Evolutionary conservation across 2,888 invertebrate genomes (phyloP), one percentile per base, ranked within the genome.

Genomic region (Drosophila recens): DNA sequence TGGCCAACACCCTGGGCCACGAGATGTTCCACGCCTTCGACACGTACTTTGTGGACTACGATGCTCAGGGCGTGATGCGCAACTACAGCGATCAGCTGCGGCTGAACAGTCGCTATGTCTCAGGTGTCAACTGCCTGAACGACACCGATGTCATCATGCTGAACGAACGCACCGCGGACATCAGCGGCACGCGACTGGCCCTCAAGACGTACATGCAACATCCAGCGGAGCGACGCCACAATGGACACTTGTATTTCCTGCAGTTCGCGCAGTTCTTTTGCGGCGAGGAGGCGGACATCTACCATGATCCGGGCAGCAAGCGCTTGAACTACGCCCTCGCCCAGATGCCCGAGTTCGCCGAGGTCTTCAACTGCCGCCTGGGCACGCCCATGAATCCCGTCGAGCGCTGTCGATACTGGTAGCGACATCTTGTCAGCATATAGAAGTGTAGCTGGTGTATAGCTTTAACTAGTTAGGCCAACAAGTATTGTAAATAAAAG

Each of bases 191-290:
- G 2, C 87, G 83, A 0, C 67, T 91, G 56, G 89, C 91, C 0
- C 58, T 91, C 17, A 73, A 78, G n/a, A 79, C 90, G 4, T 91
- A 91, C 20, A 54, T 83, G 62, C 74, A 62, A 3, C 77, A 82
- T 11, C 72, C 82, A 2, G 11, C 45, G 9, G 63, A 74, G 38
- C 48, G 72, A 0, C 75, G 67, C 33, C 53, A 65, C 33, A 85
- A 90, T 57, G 90, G 88, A 0, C 79, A 70, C 1, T 11, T 91
- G 15, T 91, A 85, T 59, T 91, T 91, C 52, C 63, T 91, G 11
- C 91, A 91, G 43, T 91, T 91, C 23, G 88, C 91, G 8, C 91
- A 91, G 45, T 91, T 91, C 72, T 91, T 91, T 58, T 91, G 91
- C 54, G 90, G 89, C 40, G 77, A 84, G n/a, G 64, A 77, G 51